Conservation (phyloP, 2,113 vertebrate genomes). For the Tyrannus savana region DNA sequence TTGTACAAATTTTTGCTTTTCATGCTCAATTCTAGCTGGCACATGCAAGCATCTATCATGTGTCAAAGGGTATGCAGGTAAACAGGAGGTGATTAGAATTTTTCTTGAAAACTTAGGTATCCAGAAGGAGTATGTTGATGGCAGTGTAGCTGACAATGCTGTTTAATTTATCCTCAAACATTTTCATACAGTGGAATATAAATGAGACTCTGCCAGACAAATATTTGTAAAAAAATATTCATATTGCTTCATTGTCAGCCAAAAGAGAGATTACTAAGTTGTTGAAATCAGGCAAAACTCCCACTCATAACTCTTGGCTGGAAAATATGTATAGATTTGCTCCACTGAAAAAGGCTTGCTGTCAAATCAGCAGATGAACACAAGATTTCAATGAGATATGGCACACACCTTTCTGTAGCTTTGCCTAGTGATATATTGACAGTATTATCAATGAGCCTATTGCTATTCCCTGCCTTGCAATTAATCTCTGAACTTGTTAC, state of each 20-base stretch:
- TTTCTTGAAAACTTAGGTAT: background rate
- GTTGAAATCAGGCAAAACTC: conserved; percentile 56
- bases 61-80: background rate
- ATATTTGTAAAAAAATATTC: conserved; percentile 58
- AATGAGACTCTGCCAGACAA: conserved; percentile 57
- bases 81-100: background rate
- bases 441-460: background rate
- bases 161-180: conserved; percentile 32
- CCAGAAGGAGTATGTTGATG: background rate
- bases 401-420: background rate
- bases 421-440: background rate
- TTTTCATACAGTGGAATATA: conserved; percentile 14
- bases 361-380: conserved; percentile 38
- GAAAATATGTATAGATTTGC: conserved; percentile 60
- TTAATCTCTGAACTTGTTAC: background rate
- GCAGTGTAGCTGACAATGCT: conserved; percentile 1
- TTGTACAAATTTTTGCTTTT: background rate
- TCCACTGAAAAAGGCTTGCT: conserved; percentile 49
- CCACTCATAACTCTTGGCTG: conserved; percentile 62
- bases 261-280: conserved; percentile 63
- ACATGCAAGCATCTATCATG: background rate
- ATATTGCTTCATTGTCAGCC: conserved; percentile 61
- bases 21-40: background rate
- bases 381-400: background rate
- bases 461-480: background rate